Evolutionary conservation across 1,140 invertebrate species (phyloP), one percentile per base, ranked within the genome.

Genomic region (Papilio glaucus): DNA sequence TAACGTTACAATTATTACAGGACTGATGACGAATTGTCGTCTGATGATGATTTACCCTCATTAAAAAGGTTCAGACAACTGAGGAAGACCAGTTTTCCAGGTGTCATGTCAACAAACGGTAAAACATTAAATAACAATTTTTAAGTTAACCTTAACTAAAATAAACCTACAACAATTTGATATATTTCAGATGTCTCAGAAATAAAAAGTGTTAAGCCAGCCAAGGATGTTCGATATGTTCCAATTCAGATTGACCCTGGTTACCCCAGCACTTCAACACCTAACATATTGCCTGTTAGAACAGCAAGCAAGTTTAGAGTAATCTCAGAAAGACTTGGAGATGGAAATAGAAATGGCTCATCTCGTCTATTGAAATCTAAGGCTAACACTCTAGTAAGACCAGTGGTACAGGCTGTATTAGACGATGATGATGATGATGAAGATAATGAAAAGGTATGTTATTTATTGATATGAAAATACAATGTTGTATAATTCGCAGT

Each of bases 181-280:
- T 33, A n/a, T 42, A 26, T 86, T 87, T 76, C 77, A 91, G 89
- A 90, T 83, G 29, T 76, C n/a, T 88, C 81, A 81, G 77, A 83
- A 8, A 57, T 57, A 12, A 81, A 77, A 65, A 77, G 82, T 42
- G 78, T 82, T 21, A 84, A 79, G 57, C 71, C 69, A 62, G 77
- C 70, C 37, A 87, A 85, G 75, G 86, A 87, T 78, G 80, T 90
- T 38, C 79, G 89, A 69, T 87, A 90, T 79, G 82, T 91, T 9
- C 90, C 90, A 39, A 91, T 92, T 69, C 85, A 89, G 72, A 33
- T 90, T 29, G 90, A 91, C 71, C 18, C 74, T 37, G 86, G 82
- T 21, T 78, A 88, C 65, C 87, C 90, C 0, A 90, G 85, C 49
- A 91, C 90, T 24, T 92, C 90, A 8, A 92, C 90, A 12, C 90